Evolutionary conservation across 2,113 vertebrate genomes (phyloP).

Genomic region (Butastur rufipennis): DNA sequence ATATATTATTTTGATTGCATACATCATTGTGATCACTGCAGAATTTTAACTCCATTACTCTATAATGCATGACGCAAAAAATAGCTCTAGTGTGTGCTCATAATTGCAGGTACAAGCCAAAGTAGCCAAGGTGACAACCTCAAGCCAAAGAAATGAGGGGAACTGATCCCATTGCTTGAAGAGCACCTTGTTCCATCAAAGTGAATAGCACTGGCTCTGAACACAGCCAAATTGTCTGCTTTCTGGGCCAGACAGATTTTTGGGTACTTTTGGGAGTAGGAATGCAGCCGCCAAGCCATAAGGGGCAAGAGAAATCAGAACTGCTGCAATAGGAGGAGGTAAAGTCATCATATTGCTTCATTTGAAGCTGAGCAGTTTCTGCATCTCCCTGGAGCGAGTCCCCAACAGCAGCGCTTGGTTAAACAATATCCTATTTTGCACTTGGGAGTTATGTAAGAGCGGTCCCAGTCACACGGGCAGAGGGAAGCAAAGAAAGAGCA

Average conservation of each 20-base stretch:
- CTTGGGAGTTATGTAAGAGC: slow-evolving; percentile 55
- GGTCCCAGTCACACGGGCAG: slow-evolving; percentile 62
- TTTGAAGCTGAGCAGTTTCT: neutral
- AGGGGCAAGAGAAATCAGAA: neutral
- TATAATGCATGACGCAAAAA: neutral
- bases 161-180: neutral
- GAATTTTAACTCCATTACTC: slow-evolving; percentile 12
- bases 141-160: neutral
- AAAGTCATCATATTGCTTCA: neutral
- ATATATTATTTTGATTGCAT: neutral
- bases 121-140: neutral
- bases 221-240: neutral
- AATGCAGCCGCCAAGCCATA: neutral
- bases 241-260: neutral
- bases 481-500: slow-evolving; percentile 50
- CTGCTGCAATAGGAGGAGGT: neutral
- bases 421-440: slow-evolving; percentile 70
- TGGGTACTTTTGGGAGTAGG: neutral
- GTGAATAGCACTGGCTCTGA: neutral
- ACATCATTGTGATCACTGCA: neutral
- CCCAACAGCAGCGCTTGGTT: neutral
- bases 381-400: neutral
- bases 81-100: neutral
- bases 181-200: neutral
- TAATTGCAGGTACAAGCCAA: neutral